Percentiles rank a stretch among this genome's conserved stretches.
phyloP scores from a whole-genome alignment of 2,888 invertebrate genomes.

The Lochmaea capreae region DNA sequence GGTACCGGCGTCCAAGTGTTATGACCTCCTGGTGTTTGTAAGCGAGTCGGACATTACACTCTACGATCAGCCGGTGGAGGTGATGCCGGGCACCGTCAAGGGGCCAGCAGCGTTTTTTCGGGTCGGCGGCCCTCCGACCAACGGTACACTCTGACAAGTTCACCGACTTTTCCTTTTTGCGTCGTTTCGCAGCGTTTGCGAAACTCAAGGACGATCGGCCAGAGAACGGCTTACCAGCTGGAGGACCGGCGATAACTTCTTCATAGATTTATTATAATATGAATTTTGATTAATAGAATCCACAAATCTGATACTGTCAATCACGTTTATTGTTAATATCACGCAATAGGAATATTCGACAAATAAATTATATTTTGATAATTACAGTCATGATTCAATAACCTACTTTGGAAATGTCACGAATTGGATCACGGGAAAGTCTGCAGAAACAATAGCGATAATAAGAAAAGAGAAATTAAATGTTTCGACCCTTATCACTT shows the following conservation, averaged over 20 bases:
- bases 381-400: background rate
- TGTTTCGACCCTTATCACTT: no score
- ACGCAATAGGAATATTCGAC: background rate
- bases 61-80: conserved; percentile 15
- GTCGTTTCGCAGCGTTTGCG: conserved; percentile 10
- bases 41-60: conserved; percentile 24
- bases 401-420: background rate
- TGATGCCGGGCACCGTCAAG: conserved; percentile 7
- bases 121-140: conserved; percentile 26
- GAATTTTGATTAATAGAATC: conserved; percentile 1
- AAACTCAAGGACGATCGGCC: background rate
- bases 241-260: background rate
- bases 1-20: conserved; percentile 17
- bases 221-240: background rate
- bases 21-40: conserved; percentile 26
- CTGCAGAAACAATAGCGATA: no score
- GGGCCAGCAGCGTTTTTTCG: conserved; percentile 12
- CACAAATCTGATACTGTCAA: background rate
- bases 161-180: conserved; percentile 27
- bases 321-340: background rate
- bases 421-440: background rate
- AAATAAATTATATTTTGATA: background rate
- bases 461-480: no score
- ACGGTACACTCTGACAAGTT: conserved; percentile 27
- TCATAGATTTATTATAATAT: background rate